A percentile compares a stretch with the other conserved stretches of the same genome.
phyloP scores from a whole-genome alignment of 2,797 vertebrate species.

The Mus spretus region DNA sequence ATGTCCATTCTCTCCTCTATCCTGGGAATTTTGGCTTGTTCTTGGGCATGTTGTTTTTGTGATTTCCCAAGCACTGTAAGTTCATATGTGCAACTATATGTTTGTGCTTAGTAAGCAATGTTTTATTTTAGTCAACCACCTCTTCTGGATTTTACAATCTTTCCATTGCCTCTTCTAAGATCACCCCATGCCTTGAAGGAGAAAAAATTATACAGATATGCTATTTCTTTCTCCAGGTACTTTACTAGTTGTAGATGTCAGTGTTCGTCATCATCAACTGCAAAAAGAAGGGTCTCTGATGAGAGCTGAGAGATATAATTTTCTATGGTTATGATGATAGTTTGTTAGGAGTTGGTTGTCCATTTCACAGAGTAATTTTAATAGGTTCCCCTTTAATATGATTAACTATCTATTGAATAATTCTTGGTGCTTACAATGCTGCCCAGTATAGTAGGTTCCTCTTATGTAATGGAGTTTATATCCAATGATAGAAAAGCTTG shows the following conservation, averaged over 20 bases:
- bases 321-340: background rate
- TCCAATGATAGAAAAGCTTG: no score
- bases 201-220: background rate
- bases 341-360: background rate
- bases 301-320: background rate
- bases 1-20: background rate
- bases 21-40: background rate
- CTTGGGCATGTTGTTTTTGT: background rate
- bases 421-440: background rate
- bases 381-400: background rate
- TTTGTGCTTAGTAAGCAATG: background rate
- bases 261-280: background rate
- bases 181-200: background rate
- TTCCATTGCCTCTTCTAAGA: background rate
- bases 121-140: background rate
- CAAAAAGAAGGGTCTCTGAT: background rate
- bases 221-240: background rate
- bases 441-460: background rate
- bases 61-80: background rate
- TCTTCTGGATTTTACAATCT: background rate
- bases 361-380: background rate
- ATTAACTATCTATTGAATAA: background rate
- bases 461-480: background rate
- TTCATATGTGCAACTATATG: background rate
- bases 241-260: background rate